Conservation (phyloP, 2,797 vertebrate species). For the Phrynocephalus vlangalii region DNA sequence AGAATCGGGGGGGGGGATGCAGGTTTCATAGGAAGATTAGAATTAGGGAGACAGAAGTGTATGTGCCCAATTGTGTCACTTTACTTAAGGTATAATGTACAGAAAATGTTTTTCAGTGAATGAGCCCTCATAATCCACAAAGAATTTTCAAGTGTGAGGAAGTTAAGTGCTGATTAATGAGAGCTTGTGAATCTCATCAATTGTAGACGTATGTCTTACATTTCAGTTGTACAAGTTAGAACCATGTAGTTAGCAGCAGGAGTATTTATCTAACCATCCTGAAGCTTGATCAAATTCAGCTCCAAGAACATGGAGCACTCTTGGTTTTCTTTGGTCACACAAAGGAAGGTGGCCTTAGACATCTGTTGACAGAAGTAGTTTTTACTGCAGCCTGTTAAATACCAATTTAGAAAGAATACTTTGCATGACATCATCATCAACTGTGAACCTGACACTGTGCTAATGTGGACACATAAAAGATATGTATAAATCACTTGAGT, state of each 20-base stretch:
- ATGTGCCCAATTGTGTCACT: not conserved
- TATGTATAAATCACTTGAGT: not conserved
- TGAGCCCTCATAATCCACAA: not conserved
- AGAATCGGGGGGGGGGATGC: not conserved
- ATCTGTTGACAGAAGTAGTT: too few relatives aligned
- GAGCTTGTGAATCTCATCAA: not conserved
- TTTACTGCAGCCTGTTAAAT: constrained; percentile 1
- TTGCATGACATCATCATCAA: constrained; percentile 2
- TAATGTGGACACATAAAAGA: not conserved
- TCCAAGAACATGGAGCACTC: not conserved
- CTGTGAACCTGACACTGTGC: not conserved
- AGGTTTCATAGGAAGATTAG: not conserved
- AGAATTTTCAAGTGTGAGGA: constrained; percentile 3
- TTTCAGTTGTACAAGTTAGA: not conserved
- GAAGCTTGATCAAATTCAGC: not conserved
- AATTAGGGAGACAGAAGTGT: not conserved
- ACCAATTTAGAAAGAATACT: constrained; percentile 10
- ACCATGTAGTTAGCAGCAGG: not conserved
- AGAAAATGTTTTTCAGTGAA: not conserved
- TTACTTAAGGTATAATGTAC: not conserved
- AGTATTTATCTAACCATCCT: not conserved
- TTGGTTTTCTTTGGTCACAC: not conserved
- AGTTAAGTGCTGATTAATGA: not conserved
- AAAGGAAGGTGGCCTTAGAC: too few relatives aligned
- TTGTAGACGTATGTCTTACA: not conserved